Evolutionary conservation across 2,888 invertebrate genomes (phyloP), one percentile per base, ranked within the genome.

Genomic region (Helicoverpa assulta): DNA sequence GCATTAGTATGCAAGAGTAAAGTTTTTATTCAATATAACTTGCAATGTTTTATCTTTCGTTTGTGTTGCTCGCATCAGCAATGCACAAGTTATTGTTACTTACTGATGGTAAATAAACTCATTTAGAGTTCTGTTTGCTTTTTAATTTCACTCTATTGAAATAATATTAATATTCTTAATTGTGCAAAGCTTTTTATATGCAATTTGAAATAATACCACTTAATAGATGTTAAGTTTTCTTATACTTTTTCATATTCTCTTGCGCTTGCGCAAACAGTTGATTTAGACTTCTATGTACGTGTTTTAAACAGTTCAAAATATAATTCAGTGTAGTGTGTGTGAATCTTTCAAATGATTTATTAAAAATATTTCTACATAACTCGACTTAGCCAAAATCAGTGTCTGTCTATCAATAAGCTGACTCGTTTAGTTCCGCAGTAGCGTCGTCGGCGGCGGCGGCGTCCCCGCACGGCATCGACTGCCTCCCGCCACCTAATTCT

Each of bases 21-120:
- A 94, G 94, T 95, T 94, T 94, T 93, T 93, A 95, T 95, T 95
- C 89, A 93, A 95, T 95, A 93, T 91, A 93, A 92, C 93, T 94
- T 93, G 93, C 93, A 92, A 86, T 91, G 92, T 91, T 94, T 92
- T 92, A 94, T 93, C 91, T 91, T 90, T 86, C 86, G 89, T 91
- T 94, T 93, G 91, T 92, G 88, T 94, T 92, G 89, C 90, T 91
- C 86, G 89, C 89, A 88, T 90, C 90, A 92, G 89, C 85, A 87
- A 89, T 91, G 89, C 88, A 89, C 87, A 85, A 90, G 88, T 90
- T 90, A 90, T 88, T 89, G 86, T 89, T 85, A 88, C 85, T 86
- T 88, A 78, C 84, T 85, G 88, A 87, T 78, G 84, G 78, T 82
- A 85, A 89, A 88, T 86, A 86, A 88, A 47, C 73, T 76, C 72